Evolutionary conservation across 2,888 invertebrate species (phyloP), one percentile per base, ranked within the genome.

Genomic region (Tetragonisca angustula): DNA sequence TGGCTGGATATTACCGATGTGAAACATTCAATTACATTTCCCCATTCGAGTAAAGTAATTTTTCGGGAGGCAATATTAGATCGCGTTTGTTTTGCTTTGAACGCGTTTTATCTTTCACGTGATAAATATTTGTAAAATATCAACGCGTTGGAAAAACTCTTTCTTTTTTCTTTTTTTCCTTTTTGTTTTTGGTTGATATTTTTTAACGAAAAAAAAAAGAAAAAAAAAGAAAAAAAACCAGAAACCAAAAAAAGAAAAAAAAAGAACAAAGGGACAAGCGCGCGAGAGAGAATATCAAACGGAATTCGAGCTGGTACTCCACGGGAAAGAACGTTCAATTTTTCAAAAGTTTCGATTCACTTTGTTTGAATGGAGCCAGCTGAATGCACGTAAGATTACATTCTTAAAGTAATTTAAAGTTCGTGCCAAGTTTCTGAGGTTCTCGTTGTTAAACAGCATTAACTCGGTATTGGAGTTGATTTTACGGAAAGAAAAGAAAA

Each of bases 391-490:
- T 69, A 76, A 76, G 79, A 87, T 85, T 87, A 80, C 81, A 83
- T 83, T 87, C 77, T 87, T 78, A 76, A 85, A 87, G 83, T 83
- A 87, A 83, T 87, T 87, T 81, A 73, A 87, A 87, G 79, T 88
- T 83, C 81, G 77, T 76, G 68, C 79, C 67, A 75, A 84, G 70
- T 81, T 76, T 56, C 71, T 52, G 67, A 74, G 69, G 70, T 72
- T 86, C 80, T 84, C 84, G 71, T 85, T 87, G 83, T 86, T 83
- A 79, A 82, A 84, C 76, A 81, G 76, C 85, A 78, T 88, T 88
- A 85, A 83, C 76, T 78, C 74, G 81, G 77, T 69, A 62, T 81
- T 81, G 86, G 75, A 83, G 79, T 88, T 88, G 73, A 74, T 83
- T 88, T 80, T 79, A 82, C 61, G 62, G 43, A 21, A 62, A 76